These are phyloP conservation scores for Melanotaenia maccullochi DNA, from an alignment of 2,797 vertebrate species.

Conservation along the genomic window DNA sequence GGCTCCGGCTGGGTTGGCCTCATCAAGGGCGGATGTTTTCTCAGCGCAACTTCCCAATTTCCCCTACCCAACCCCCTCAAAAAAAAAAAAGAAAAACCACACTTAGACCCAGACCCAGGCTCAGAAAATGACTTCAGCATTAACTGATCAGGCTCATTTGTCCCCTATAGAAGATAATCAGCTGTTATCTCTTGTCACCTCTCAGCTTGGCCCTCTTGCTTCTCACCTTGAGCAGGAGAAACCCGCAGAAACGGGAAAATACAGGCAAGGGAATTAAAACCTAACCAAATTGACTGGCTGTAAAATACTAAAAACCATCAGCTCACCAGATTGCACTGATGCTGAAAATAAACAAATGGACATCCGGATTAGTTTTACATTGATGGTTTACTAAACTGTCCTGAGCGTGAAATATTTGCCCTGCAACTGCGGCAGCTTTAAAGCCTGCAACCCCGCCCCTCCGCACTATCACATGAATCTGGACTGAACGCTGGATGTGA, in stretches of 20 bases:
- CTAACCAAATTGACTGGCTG: background rate
- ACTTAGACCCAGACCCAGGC: slow-evolving; percentile 29
- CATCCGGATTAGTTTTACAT: background rate
- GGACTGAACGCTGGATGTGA: slow-evolving; percentile 71
- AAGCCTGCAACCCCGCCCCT: slow-evolving; percentile 79
- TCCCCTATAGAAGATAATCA: background rate
- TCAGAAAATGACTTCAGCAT: slow-evolving; percentile 2
- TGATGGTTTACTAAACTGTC: slow-evolving; percentile 31
- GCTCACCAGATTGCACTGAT: too few species aligned
- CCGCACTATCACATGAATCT: slow-evolving; percentile 81
- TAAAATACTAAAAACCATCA: background rate
- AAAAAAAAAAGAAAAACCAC: background rate
- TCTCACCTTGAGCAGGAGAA: slow-evolving; percentile 7
- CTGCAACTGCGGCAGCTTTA: slow-evolving; percentile 79
- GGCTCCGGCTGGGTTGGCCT: slow-evolving; percentile 66
- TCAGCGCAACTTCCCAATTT: slow-evolving; percentile 68
- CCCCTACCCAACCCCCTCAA: slow-evolving; percentile 35
- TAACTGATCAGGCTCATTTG: background rate
- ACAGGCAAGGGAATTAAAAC: background rate
- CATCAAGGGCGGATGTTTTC: slow-evolving; percentile 80
- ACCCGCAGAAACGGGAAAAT: slow-evolving; percentile 20
- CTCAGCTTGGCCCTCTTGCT: background rate
- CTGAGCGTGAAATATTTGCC: slow-evolving; percentile 46
- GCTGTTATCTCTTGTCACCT: background rate
- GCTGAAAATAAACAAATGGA: background rate